Evolutionary conservation across 2,797 vertebrate genomes (phyloP).

Genomic region (Dermochelys coriacea): DNA sequence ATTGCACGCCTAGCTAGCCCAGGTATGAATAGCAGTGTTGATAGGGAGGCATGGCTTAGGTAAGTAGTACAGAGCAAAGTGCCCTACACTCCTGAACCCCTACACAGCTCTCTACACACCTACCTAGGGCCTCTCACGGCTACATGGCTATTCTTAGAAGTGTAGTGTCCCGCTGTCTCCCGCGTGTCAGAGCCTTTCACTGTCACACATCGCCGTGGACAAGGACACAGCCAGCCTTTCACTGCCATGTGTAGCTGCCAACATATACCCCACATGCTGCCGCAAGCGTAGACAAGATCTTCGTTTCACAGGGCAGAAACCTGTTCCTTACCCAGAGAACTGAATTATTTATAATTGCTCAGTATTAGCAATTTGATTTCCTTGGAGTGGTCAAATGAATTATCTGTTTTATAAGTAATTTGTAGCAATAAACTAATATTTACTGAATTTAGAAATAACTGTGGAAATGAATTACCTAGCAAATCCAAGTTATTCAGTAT

Average conservation of each 20-base stretch:
- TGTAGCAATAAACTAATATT: no score
- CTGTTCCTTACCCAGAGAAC: neutral
- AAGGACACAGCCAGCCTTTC: neutral
- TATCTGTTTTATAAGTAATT: no score
- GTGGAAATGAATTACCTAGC: no score
- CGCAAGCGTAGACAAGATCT: neutral
- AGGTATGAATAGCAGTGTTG: neutral
- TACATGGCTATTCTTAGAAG: neutral
- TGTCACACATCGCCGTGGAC: neutral
- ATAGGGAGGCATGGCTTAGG: neutral
- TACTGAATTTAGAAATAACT: no score
- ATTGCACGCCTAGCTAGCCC: neutral
- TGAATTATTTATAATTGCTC: neutral
- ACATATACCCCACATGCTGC: neutral
- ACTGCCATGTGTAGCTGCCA: neutral
- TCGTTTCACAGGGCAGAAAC: neutral
- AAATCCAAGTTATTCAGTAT: no score
- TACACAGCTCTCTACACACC: neutral
- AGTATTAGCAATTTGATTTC: no score
- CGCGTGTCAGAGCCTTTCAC: neutral
- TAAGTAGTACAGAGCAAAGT: neutral
- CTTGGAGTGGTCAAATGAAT: no score
- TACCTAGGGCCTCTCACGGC: neutral
- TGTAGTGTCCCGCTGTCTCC: neutral
- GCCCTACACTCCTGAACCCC: neutral